Evolutionary conservation across 1,140 invertebrate genomes (phyloP).

Genomic region (Megalonaias nervosa): DNA sequence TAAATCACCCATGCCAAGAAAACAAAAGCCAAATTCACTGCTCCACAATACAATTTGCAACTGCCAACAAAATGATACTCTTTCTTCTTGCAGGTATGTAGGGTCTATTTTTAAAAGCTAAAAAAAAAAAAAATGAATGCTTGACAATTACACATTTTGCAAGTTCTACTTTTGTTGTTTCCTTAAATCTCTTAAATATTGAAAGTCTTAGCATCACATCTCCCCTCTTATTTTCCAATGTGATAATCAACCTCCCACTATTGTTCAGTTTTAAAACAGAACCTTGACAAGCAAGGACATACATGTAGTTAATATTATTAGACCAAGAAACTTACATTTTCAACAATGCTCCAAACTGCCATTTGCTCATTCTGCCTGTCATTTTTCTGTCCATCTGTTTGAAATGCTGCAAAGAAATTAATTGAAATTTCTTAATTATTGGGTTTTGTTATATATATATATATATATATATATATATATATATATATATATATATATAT

Average conservation of each 20-base stretch:
- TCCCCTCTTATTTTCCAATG: not conserved
- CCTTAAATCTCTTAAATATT: not conserved
- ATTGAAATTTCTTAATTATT: slow-evolving; percentile 3
- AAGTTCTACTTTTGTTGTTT: not conserved
- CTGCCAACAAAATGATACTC: too few species aligned
- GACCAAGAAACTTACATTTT: slow-evolving; percentile 49
- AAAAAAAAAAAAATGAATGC: not conserved
- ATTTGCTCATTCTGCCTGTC: slow-evolving; percentile 56
- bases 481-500: too few species aligned
- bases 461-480: too few species aligned
- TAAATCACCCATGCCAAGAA: too few species aligned
- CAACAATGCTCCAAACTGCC: slow-evolving; percentile 57
- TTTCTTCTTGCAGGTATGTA: too few species aligned
- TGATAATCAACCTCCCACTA: not conserved
- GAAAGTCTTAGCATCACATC: not conserved
- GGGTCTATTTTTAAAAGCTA: too few species aligned
- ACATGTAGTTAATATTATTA: too few species aligned
- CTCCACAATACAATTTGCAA: too few species aligned
- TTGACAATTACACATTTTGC: not conserved
- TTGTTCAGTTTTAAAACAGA: not conserved
- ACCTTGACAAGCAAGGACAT: not conserved
- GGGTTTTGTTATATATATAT: not conserved
- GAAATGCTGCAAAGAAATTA: slow-evolving; percentile 52
- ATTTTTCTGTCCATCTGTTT: slow-evolving; percentile 57
- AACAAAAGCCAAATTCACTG: too few species aligned